A percentile compares a stretch with the other conserved stretches of the same genome.
Evolutionary conservation across 2,888 invertebrate genomes (phyloP).

Genomic region (Neoascia interrupta): DNA sequence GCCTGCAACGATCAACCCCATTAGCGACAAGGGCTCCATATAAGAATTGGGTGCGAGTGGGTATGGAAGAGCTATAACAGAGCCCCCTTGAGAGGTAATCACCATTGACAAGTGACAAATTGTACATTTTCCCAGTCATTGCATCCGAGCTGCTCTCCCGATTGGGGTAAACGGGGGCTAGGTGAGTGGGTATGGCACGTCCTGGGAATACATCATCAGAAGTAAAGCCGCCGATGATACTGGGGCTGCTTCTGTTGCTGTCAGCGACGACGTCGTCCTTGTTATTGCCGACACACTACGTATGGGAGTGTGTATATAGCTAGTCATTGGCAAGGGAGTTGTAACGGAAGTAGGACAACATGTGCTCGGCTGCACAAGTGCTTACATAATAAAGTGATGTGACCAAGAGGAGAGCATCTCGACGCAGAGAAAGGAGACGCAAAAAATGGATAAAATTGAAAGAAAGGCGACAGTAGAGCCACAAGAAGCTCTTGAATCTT

Average conservation of each 20-base stretch:
- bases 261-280: conserved; percentile 10
- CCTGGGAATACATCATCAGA: conserved; percentile 35
- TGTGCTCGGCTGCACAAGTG: conserved; percentile 54
- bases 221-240: conserved; percentile 50
- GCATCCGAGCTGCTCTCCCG: conserved; percentile 33
- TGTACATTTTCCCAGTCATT: conserved; percentile 63
- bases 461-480: background rate
- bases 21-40: background rate
- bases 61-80: conserved; percentile 2
- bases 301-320: background rate
- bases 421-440: background rate
- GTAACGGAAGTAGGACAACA: conserved; percentile 63
- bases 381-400: conserved; percentile 59
- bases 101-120: conserved; percentile 67
- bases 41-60: background rate
- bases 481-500: conserved; percentile 14
- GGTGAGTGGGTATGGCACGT: conserved; percentile 4
- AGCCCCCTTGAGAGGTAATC: conserved; percentile 56
- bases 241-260: conserved; percentile 5
- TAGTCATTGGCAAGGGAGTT: conserved; percentile 54
- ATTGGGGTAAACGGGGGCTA: background rate
- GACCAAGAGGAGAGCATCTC: conserved; percentile 26
- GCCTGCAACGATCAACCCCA: background rate
- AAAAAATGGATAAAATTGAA: background rate
- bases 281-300: background rate